A percentile compares a stretch with the other conserved stretches of the same genome.
Conservation (phyloP, 1,140 invertebrate genomes). For the Drosophila ercepeae region DNA sequence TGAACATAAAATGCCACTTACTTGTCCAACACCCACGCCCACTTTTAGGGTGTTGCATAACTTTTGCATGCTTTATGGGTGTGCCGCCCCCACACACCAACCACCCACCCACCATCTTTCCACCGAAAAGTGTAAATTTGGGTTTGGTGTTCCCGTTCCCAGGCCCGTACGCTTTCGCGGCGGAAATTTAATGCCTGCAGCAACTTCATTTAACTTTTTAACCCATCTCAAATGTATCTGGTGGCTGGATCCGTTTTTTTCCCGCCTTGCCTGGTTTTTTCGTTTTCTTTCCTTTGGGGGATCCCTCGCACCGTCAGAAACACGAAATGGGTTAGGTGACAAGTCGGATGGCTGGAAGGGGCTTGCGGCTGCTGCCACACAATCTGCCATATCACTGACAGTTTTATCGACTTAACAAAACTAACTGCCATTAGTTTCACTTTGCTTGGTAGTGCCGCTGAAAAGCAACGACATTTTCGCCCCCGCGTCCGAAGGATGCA, state of each 20-base stretch:
- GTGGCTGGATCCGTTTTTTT: constrained; percentile 23
- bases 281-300: background rate
- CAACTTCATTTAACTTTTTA: constrained; percentile 80
- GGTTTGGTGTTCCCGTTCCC: too few relatives aligned
- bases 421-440: constrained; percentile 83
- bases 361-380: constrained; percentile 60
- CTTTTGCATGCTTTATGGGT: constrained; percentile 53
- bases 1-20: constrained; percentile 82
- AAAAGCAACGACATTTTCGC: constrained; percentile 68
- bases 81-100: background rate
- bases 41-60: constrained; percentile 39
- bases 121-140: constrained; percentile 35
- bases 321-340: constrained; percentile 55
- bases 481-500: constrained; percentile 16
- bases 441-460: constrained; percentile 75
- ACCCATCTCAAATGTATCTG: constrained; percentile 58
- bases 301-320: constrained; percentile 18
- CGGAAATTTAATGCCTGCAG: constrained; percentile 72
- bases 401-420: constrained; percentile 84
- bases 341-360: constrained; percentile 7
- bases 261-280: constrained; percentile 2
- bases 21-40: constrained; percentile 58
- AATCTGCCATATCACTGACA: constrained; percentile 83
- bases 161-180: constrained; percentile 17
- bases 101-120: background rate